Percentiles rank a stretch among this genome's conserved stretches.
phyloP scores from a whole-genome alignment of 2,888 invertebrate genomes.

The Empis livida region DNA sequence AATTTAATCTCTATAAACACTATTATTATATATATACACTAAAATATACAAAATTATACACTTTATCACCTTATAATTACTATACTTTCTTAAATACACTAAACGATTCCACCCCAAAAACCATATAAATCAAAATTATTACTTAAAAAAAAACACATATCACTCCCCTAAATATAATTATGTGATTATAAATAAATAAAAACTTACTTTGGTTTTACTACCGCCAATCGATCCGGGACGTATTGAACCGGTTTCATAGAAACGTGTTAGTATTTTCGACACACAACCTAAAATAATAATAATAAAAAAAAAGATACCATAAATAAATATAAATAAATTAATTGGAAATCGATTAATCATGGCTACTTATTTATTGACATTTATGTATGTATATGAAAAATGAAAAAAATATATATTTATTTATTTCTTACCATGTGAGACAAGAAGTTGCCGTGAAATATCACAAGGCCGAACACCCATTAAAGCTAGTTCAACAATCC shows the following conservation, averaged over 20 bases:
- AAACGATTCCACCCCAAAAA: too few relatives aligned
- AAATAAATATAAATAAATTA: slow-evolving; percentile 1
- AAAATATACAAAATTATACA: too few relatives aligned
- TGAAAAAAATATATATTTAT: slow-evolving; percentile 4
- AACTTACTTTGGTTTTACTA: slow-evolving; percentile 79
- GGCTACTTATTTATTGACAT: not conserved
- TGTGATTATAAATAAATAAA: not conserved
- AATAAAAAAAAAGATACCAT: slow-evolving; percentile 7
- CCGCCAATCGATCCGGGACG: slow-evolving; percentile 91
- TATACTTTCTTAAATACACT: too few relatives aligned
- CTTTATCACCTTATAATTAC: too few relatives aligned
- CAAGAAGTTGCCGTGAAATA: slow-evolving; percentile 87
- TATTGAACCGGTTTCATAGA: slow-evolving; percentile 94
- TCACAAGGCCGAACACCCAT: slow-evolving; percentile 93
- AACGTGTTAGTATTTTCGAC: slow-evolving; percentile 89
- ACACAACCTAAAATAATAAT: slow-evolving; percentile 75
- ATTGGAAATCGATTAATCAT: slow-evolving; percentile 6
- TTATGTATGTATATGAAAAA: not conserved
- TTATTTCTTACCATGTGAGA: slow-evolving; percentile 59
- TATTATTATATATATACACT: too few relatives aligned
- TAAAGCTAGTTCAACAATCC: slow-evolving; percentile 88
- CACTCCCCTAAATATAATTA: too few relatives aligned
- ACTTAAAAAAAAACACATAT: too few relatives aligned
- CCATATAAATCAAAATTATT: too few relatives aligned
- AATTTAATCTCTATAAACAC: too few relatives aligned